phyloP scores from a whole-genome alignment of 92 coral and sea anemone species.

The Meandrina meandrites region DNA sequence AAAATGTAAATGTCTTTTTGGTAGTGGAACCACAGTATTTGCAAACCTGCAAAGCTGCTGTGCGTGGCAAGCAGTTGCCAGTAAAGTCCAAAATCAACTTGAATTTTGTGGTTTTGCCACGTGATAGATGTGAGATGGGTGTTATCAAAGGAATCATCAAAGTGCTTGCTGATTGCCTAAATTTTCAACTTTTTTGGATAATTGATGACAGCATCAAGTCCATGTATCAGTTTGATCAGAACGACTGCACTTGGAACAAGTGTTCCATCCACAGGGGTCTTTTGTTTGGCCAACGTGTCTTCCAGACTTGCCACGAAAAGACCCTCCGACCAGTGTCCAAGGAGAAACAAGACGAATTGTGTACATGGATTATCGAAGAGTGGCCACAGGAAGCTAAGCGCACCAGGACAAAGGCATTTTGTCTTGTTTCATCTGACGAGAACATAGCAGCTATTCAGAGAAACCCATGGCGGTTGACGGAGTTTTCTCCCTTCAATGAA shows the following conservation, averaged over 20 bases:
- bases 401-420: too few relatives aligned
- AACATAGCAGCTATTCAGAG: too few relatives aligned
- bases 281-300: slow-evolving; percentile 47
- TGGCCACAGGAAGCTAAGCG: slow-evolving; percentile 23
- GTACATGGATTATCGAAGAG: neutral
- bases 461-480: too few relatives aligned
- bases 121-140: slow-evolving; percentile 49
- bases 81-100: slow-evolving; percentile 12
- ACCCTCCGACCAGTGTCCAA: slow-evolving; percentile 8
- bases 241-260: slow-evolving; percentile 34
- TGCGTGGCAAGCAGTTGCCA: slow-evolving; percentile 15
- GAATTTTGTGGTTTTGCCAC: slow-evolving; percentile 49
- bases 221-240: slow-evolving; percentile 35
- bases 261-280: slow-evolving; percentile 47
- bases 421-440: too few relatives aligned
- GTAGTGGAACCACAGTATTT: slow-evolving; percentile 50
- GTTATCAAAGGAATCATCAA: slow-evolving; percentile 48
- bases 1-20: slow-evolving; percentile 22
- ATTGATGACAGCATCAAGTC: slow-evolving; percentile 50
- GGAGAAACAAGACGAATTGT: neutral
- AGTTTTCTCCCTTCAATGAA: too few relatives aligned
- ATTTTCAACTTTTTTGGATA: slow-evolving; percentile 46
- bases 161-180: slow-evolving; percentile 40
- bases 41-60: slow-evolving; percentile 24
- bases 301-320: slow-evolving; percentile 37